phyloP scores from a whole-genome alignment of 2,113 vertebrate genomes.

The Cyphomyrus discorhynchus region DNA sequence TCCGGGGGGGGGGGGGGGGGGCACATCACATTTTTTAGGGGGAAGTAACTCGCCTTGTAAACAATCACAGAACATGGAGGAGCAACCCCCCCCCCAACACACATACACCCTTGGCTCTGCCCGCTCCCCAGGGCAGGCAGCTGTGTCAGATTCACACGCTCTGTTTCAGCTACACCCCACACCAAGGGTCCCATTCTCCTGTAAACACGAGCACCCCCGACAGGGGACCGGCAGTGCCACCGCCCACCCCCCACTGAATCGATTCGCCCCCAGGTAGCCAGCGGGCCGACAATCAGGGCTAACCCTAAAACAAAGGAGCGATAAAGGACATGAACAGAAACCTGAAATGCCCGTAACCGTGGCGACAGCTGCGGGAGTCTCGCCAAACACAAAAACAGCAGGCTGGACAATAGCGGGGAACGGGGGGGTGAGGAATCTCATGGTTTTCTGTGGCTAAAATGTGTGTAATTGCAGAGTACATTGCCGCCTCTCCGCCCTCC shows the following conservation, averaged over 20 bases:
- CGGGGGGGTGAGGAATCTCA: neutral
- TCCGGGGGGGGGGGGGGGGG: neutral
- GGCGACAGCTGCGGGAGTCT: neutral
- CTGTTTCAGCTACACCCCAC: neutral
- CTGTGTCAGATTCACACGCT: neutral
- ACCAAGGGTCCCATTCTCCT: neutral
- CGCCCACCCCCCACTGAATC: neutral
- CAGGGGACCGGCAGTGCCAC: neutral
- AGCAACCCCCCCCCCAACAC: neutral
- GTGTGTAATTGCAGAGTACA: neutral
- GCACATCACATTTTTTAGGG: neutral
- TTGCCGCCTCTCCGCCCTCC: neutral
- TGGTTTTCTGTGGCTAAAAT: neutral
- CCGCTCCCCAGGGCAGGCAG: neutral
- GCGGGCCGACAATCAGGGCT: neutral
- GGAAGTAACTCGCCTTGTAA: neutral
- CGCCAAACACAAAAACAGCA: neutral
- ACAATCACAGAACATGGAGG: neutral
- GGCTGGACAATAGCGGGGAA: neutral
- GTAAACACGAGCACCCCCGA: slow-evolving; percentile 25
- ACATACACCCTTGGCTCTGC: neutral
- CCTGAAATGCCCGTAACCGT: neutral
- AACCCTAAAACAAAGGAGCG: neutral
- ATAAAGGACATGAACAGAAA: neutral
- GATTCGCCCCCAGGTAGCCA: neutral